Conservation (phyloP, 2,888 invertebrate species). For the Nebria salina region DNA sequence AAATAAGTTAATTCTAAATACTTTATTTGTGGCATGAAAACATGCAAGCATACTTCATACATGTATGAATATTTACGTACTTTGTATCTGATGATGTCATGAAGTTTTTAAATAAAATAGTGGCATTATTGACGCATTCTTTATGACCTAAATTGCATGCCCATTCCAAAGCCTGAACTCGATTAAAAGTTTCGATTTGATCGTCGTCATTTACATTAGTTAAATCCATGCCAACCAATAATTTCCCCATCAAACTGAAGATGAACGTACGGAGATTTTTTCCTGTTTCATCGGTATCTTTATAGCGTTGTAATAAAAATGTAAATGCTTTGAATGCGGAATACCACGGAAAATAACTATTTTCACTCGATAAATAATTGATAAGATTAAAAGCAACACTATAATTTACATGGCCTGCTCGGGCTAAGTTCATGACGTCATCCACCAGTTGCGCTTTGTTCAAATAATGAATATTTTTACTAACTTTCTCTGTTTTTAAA, state of each 20-base stretch:
- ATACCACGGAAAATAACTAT: conserved; percentile 82
- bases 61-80: background rate
- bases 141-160: conserved; percentile 72
- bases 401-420: conserved; percentile 71
- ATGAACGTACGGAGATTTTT: conserved; percentile 4
- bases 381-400: conserved; percentile 72
- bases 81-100: conserved; percentile 50
- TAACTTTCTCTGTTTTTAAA: conserved; percentile 58
- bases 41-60: no score
- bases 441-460: conserved; percentile 83
- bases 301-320: conserved; percentile 57
- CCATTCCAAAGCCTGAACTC: conserved; percentile 69
- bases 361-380: conserved; percentile 74
- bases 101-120: conserved; percentile 60
- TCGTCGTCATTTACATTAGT: conserved; percentile 46
- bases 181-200: conserved; percentile 69
- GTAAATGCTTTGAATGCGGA: conserved; percentile 67
- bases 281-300: conserved; percentile 53
- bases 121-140: conserved; percentile 67
- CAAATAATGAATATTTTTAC: conserved; percentile 67
- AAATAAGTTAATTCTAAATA: no score
- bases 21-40: no score
- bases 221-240: conserved; percentile 29
- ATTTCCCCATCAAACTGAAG: conserved; percentile 10
- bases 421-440: conserved; percentile 80